Base-by-base conservation (phyloP, 2,888 invertebrate genomes). In the Protophormia terraenovae region DNA sequence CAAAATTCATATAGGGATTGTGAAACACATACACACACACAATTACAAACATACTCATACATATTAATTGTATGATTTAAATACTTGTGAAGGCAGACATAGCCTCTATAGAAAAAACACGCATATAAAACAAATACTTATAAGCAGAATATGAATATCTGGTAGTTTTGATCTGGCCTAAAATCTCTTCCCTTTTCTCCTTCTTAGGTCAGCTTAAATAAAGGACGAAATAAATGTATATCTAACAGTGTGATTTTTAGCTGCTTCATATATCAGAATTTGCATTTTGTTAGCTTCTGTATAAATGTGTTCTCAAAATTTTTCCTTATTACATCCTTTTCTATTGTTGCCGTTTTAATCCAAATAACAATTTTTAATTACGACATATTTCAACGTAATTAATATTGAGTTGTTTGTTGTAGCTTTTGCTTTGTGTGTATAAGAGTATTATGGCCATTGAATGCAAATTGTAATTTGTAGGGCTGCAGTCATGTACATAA, bases 291-390 rank as follows among this genome's bases (percentile, higher is more conserved):
- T 53, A n/a, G n/a, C n/a, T 27, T 4, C 38, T 10, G 47, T 10
- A n/a, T n/a, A n/a, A n/a, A 2, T 35, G 16, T 12, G 24, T 45
- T 16, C n/a, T n/a, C n/a, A n/a, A n/a, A 35, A 10, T 12, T 62
- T 69, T 10, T 27, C 16, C 32, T 22, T 41, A 71, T 50, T 60
- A 41, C 38, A 55, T 50, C 22, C 32, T 41, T 41, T 60, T 62
- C 47, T 16, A 55, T 45, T 45, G 41, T 77, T 69, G 60, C 47
- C 50, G 22, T 3, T 62, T 38, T 27, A 45, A 66, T 45, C 19
- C 72, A 38, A 58, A 67, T 41, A 67, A 67, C 50, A 60, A 50
- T 66, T 75, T 81, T 66, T 81, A 81, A 81, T 75, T 75, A 75
- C 58, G 50, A 24, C 66, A 75, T 50, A 67, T 8, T 67, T 67